These are phyloP conservation scores for Drosophila cracens DNA, from an alignment of 2,888 invertebrate species.

Conservation along the genomic window DNA sequence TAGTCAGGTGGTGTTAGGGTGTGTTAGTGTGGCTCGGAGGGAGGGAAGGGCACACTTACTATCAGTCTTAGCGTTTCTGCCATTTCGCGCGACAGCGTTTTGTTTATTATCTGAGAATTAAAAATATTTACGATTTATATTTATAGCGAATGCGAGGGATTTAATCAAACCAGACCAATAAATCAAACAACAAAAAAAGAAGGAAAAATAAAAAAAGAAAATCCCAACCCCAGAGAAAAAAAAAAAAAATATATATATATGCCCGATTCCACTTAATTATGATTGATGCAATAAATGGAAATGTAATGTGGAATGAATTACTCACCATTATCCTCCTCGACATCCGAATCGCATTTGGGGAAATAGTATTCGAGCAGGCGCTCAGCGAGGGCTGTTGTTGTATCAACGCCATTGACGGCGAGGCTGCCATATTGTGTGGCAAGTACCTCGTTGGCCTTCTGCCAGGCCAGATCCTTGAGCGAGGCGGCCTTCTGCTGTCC, in stretches of 20 bases:
- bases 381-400: slow-evolving; percentile 89
- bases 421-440: slow-evolving; percentile 89
- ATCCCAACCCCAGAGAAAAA: not conserved
- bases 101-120: slow-evolving; percentile 84
- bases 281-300: not conserved
- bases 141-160: slow-evolving; percentile 30
- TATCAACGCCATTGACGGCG: slow-evolving; percentile 89
- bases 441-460: slow-evolving; percentile 89
- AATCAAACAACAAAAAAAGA: not conserved
- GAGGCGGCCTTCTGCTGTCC: slow-evolving; percentile 87
- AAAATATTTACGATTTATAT: slow-evolving; percentile 74
- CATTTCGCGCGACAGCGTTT: slow-evolving; percentile 83
- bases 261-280: not conserved
- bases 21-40: slow-evolving; percentile 5
- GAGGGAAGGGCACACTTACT: slow-evolving; percentile 75
- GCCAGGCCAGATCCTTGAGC: slow-evolving; percentile 89
- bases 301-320: slow-evolving; percentile 20
- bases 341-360: slow-evolving; percentile 87
- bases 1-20: not conserved
- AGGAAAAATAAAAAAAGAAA: not conserved
- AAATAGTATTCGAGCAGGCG: slow-evolving; percentile 91
- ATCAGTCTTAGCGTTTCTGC: slow-evolving; percentile 83
- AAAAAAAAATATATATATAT: not conserved
- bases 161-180: slow-evolving; percentile 7
- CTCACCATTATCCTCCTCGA: slow-evolving; percentile 86